A percentile compares a stretch with the other conserved stretches of the same genome.
Evolutionary conservation across 2,888 invertebrate genomes (phyloP).

Genomic region (Tiliacea citrago): DNA sequence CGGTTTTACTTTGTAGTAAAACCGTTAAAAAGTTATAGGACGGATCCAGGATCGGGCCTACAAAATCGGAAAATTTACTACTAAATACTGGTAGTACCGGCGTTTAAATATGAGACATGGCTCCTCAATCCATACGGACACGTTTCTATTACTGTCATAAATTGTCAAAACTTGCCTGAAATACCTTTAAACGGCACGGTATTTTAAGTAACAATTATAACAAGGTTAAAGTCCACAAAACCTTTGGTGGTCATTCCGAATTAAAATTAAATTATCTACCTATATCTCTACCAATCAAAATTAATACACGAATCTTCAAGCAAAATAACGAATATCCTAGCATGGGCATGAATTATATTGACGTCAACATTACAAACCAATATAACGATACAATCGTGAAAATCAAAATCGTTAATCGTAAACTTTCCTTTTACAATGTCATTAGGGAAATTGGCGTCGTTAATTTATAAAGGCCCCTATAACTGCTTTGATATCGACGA

Average conservation of each 20-base stretch:
- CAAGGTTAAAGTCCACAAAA: not conserved
- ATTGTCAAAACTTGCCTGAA: too few species aligned
- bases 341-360: conserved; percentile 1
- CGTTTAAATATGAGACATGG: too few species aligned
- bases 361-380: conserved; percentile 36
- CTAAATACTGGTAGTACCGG: too few species aligned
- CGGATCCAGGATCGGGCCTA: too few species aligned
- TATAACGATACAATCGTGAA: conserved; percentile 78
- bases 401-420: conserved; percentile 82
- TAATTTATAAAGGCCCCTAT: conserved; percentile 87
- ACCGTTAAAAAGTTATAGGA: too few species aligned
- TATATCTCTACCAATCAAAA: not conserved
- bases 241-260: not conserved
- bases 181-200: not conserved
- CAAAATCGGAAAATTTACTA: too few species aligned
- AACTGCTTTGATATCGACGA: conserved; percentile 86
- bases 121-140: too few species aligned
- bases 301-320: not conserved
- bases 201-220: not conserved
- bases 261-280: too few species aligned
- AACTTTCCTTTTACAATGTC: conserved; percentile 89
- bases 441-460: conserved; percentile 89
- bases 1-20: too few species aligned
- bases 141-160: too few species aligned
- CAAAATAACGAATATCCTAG: not conserved